A percentile compares a stretch with the other conserved stretches of the same genome.
These are phyloP conservation scores for Aphelenchoides bicaudatus DNA, from an alignment of 2,888 invertebrate genomes.

Conservation along the genomic window DNA sequence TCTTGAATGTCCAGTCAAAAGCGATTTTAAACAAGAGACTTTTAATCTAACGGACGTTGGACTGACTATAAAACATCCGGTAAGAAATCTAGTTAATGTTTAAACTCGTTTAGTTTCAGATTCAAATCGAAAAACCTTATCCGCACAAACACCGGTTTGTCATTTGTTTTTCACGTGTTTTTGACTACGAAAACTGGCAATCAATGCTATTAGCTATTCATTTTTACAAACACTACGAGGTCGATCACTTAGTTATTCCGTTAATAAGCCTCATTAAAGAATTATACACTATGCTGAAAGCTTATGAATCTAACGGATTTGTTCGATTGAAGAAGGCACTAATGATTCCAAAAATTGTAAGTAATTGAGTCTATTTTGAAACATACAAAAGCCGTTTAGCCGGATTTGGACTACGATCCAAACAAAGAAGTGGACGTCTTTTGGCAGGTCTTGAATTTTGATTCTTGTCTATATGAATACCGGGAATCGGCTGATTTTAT, in stretches of 20 bases:
- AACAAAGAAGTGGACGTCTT: slow-evolving; percentile 18
- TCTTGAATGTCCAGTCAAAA: background rate
- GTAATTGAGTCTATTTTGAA: too few species aligned
- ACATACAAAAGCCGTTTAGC: too few species aligned
- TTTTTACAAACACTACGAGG: background rate
- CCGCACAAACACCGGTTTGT: background rate
- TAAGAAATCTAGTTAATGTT: too few species aligned
- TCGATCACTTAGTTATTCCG: background rate
- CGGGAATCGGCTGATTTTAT: slow-evolving; percentile 22
- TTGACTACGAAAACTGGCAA: slow-evolving; percentile 4
- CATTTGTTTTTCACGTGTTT: slow-evolving; percentile 2
- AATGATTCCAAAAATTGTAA: too few species aligned
- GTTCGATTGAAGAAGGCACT: background rate
- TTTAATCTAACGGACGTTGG: slow-evolving; percentile 5
- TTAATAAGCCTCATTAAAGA: background rate
- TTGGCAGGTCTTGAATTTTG: slow-evolving; percentile 11
- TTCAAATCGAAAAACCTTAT: background rate
- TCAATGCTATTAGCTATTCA: slow-evolving; percentile 1
- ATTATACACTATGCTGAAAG: background rate
- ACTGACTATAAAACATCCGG: too few species aligned
- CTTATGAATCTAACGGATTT: slow-evolving; percentile 2
- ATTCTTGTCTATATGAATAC: slow-evolving; percentile 19
- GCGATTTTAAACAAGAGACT: background rate
- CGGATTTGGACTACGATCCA: slow-evolving; percentile 19
- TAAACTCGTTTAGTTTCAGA: background rate